Percentiles rank a stretch among this genome's conserved stretches.
These are phyloP conservation scores for Larimichthys crocea DNA, from an alignment of 2,113 vertebrate species.

Conservation along the genomic window DNA sequence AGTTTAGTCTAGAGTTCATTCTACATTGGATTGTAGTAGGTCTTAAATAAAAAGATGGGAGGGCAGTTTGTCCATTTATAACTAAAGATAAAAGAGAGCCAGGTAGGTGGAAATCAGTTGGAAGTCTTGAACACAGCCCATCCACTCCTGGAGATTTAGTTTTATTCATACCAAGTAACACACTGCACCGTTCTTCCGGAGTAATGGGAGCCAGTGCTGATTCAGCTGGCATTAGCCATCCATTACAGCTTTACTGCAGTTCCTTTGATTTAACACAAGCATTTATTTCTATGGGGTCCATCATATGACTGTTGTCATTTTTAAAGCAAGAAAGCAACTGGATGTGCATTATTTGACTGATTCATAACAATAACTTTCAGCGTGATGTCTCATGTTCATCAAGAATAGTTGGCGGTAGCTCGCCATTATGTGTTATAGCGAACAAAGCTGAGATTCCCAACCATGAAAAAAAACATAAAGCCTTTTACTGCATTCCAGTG, in stretches of 20 bases:
- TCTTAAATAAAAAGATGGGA: background rate
- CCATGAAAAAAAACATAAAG: no score
- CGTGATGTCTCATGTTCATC: no score
- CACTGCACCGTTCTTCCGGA: background rate
- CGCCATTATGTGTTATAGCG: no score
- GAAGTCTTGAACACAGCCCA: background rate
- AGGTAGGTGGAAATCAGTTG: background rate
- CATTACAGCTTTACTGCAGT: background rate
- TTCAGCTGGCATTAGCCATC: background rate
- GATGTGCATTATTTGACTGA: no score
- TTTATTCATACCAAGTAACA: background rate
- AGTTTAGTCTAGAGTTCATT: background rate
- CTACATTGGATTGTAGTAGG: background rate
- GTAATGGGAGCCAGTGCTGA: background rate
- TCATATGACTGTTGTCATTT: no score
- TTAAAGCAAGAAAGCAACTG: no score
- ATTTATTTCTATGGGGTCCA: no score
- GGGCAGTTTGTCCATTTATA: background rate
- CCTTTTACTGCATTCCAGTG: no score
- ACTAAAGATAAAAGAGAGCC: background rate
- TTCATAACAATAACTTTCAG: no score
- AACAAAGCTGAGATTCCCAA: no score
- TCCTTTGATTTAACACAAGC: background rate
- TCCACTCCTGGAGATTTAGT: background rate
- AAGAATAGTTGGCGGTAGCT: no score